phyloP scores from a whole-genome alignment of 1,140 invertebrate species.

The Cepaea nemoralis region DNA sequence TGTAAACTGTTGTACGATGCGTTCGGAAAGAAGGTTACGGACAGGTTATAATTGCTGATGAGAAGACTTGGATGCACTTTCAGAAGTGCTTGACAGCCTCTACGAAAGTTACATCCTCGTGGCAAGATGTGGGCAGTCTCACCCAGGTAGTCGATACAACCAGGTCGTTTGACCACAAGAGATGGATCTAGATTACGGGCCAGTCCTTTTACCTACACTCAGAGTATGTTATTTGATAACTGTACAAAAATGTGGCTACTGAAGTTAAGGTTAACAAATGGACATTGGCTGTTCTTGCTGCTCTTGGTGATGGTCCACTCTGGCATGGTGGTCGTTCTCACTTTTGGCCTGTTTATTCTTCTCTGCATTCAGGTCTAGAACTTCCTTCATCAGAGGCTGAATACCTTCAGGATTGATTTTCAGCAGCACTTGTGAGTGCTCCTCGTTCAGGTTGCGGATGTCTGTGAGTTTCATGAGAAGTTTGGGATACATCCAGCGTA shows the following conservation, averaged over 20 bases:
- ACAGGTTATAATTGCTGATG: not conserved
- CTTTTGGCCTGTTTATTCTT: constrained; percentile 45
- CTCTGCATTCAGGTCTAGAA: constrained; percentile 68
- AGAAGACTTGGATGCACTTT: not conserved
- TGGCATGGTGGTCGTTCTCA: constrained; percentile 33
- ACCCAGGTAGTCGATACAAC: not conserved
- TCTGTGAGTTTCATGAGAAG: constrained; percentile 74
- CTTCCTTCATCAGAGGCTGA: constrained; percentile 72
- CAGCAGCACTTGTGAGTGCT: constrained; percentile 74
- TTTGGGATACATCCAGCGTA: constrained; percentile 73
- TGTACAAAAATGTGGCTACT: constrained; percentile 6
- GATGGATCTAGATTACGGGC: not conserved
- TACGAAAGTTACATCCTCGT: not conserved
- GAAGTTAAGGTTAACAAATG: constrained; percentile 28
- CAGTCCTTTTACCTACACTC: not conserved
- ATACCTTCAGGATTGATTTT: constrained; percentile 72
- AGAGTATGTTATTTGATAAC: not conserved
- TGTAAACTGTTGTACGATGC: not conserved
- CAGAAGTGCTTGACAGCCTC: not conserved
- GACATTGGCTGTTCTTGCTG: constrained; percentile 27
- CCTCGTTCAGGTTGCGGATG: constrained; percentile 75
- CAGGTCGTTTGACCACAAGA: not conserved
- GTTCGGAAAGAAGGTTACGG: not conserved
- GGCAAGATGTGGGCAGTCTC: constrained; percentile 28
- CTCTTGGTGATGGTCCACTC: constrained; percentile 11